These are phyloP conservation scores for Mustela nigripes DNA, from an alignment of 2,113 vertebrate species.

Conservation along the genomic window DNA sequence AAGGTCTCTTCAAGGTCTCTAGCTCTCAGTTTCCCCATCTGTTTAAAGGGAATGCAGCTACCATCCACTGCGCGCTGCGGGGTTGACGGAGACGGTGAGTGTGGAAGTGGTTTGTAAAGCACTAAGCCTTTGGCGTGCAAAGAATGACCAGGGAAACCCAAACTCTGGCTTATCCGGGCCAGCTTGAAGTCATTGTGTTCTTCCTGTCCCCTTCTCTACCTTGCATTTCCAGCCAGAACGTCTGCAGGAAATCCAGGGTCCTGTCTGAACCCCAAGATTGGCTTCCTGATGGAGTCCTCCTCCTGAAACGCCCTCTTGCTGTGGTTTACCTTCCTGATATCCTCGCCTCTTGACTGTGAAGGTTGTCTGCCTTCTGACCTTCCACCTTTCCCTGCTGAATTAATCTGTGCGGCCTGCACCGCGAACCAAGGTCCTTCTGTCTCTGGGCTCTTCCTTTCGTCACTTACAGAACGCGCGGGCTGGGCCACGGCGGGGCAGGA, in stretches of 20 bases:
- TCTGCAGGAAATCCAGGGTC: neutral
- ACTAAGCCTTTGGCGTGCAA: accelerated
- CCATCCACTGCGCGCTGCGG: neutral
- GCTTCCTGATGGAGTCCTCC: neutral
- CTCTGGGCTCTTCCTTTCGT: neutral
- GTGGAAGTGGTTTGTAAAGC: neutral
- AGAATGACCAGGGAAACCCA: neutral
- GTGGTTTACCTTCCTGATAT: neutral
- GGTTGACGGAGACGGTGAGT: neutral
- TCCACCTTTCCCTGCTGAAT: neutral
- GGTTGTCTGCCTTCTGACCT: neutral
- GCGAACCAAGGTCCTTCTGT: neutral
- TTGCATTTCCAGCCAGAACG: neutral
- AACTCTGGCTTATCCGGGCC: neutral
- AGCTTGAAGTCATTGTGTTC: neutral
- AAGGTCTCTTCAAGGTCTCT: neutral
- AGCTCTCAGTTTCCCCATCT: neutral
- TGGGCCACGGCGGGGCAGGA: neutral
- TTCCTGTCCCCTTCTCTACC: neutral
- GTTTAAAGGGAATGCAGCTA: neutral
- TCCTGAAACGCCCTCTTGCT: neutral
- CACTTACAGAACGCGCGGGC: neutral
- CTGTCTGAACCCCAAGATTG: neutral
- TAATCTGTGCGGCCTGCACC: neutral
- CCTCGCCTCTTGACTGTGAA: neutral